Evolutionary conservation across 2,797 vertebrate genomes (phyloP).

Genomic region (Anabas testudineus): DNA sequence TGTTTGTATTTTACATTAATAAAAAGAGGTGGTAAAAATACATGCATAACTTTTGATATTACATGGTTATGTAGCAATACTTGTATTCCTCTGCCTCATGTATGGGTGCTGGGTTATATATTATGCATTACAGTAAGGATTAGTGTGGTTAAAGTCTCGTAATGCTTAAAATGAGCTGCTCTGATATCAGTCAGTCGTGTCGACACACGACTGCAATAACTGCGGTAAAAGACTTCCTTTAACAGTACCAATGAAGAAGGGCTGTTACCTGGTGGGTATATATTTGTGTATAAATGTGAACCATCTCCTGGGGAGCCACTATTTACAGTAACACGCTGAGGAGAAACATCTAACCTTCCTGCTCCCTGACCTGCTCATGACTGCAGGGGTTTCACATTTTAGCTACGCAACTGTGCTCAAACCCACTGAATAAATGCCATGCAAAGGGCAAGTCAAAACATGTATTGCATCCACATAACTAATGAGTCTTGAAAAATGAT

Average conservation of each 20-base stretch:
- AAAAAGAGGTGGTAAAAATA: background rate
- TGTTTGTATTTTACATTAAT: slow-evolving; percentile 1
- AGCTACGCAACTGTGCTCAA: slow-evolving; percentile 27
- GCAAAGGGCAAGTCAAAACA: slow-evolving; percentile 10
- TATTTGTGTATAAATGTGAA: slow-evolving; percentile 2
- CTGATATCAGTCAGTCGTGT: slow-evolving; percentile 31
- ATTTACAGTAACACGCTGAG: slow-evolving; percentile 48
- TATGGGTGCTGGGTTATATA: slow-evolving; percentile 45
- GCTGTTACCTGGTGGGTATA: background rate
- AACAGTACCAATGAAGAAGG: background rate
- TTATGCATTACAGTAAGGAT: slow-evolving; percentile 50
- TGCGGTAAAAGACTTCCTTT: background rate
- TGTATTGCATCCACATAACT: background rate
- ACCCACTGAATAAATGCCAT: slow-evolving; percentile 42
- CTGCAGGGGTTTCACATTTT: slow-evolving; percentile 39
- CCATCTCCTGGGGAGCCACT: slow-evolving; percentile 29
- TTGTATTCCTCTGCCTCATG: slow-evolving; percentile 5
- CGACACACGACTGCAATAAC: slow-evolving; percentile 2
- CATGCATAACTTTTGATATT: background rate
- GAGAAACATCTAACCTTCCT: slow-evolving; percentile 34
- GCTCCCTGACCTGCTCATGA: slow-evolving; percentile 35
- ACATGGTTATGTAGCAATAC: slow-evolving; percentile 1
- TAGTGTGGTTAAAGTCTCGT: slow-evolving; percentile 27
- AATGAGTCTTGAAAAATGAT: background rate
- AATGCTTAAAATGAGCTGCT: slow-evolving; percentile 35